These are phyloP conservation scores for Schizopygopsis malacanthus DNA, from an alignment of 2,797 vertebrate species.

Conservation along the genomic window DNA sequence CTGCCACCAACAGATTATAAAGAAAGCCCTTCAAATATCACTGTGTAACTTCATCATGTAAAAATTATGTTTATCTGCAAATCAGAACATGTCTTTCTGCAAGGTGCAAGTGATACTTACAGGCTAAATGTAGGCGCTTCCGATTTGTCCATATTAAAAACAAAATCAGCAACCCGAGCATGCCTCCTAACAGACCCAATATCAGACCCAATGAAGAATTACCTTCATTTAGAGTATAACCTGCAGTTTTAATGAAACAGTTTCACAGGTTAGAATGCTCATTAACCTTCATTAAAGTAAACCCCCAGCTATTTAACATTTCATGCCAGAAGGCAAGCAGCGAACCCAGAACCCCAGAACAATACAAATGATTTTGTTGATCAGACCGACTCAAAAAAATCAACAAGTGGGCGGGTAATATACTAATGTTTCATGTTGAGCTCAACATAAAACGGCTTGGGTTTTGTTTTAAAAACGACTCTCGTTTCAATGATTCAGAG, in stretches of 20 bases:
- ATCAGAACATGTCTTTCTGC: not conserved
- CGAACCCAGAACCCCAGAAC: not conserved
- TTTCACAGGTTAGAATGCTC: not conserved
- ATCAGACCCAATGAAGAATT: no score
- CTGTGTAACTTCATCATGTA: not conserved
- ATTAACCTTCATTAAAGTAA: not conserved
- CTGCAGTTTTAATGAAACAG: constrained; percentile 20
- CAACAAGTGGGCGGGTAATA: no score
- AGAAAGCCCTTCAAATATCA: not conserved
- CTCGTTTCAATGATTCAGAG: no score
- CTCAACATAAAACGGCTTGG: no score
- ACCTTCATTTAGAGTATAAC: accelerated
- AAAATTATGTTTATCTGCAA: not conserved
- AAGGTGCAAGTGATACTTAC: constrained; percentile 31
- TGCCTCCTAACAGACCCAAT: constrained; percentile 40
- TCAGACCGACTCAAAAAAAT: no score
- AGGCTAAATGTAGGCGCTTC: constrained; percentile 17
- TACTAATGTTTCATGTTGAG: no score
- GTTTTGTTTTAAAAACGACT: no score
- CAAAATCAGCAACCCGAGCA: constrained; percentile 52
- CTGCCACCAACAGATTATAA: not conserved
- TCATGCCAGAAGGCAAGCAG: not conserved
- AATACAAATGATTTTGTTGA: not conserved
- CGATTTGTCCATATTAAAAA: constrained; percentile 49
- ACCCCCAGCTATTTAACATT: not conserved